phyloP scores from a whole-genome alignment of 2,888 invertebrate genomes.

The Eristalinus sepulchralis region DNA sequence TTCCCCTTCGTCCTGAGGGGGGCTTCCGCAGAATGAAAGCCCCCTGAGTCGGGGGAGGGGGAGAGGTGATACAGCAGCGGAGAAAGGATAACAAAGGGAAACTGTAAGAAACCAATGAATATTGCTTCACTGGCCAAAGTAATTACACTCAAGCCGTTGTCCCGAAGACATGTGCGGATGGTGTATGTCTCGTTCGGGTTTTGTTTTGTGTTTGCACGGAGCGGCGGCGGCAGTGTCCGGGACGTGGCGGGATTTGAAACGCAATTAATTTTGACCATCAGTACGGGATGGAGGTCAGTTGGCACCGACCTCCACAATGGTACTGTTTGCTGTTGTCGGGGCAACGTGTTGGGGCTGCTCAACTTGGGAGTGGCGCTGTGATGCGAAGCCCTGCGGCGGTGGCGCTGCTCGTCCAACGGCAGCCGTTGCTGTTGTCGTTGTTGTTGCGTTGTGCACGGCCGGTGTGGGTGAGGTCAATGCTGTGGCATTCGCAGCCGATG shows the following conservation, averaged over 20 bases:
- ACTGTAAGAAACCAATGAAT: conserved; percentile 50
- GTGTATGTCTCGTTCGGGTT: conserved; percentile 3
- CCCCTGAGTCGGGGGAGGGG: background rate
- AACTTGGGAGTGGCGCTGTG: conserved; percentile 37
- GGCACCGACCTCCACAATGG: conserved; percentile 28
- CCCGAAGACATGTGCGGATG: conserved; percentile 50
- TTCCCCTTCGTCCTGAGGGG: too few relatives aligned
- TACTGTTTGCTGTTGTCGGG: conserved; percentile 22
- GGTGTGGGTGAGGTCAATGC: conserved; percentile 75
- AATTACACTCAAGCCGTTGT: conserved; percentile 25
- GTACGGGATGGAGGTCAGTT: conserved; percentile 56
- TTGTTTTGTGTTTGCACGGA: conserved; percentile 10
- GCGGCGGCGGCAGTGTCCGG: background rate
- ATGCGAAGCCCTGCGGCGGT: conserved; percentile 16
- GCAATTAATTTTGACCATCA: conserved; percentile 55
- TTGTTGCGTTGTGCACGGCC: conserved; percentile 67
- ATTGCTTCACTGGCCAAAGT: conserved; percentile 41
- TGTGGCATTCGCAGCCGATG: conserved; percentile 72
- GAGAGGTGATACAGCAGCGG: background rate
- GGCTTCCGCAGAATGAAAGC: too few relatives aligned
- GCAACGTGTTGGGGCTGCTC: conserved; percentile 44
- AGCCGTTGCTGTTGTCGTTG: conserved; percentile 40
- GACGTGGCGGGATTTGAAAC: conserved; percentile 41
- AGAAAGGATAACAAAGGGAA: conserved; percentile 14
- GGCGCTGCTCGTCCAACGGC: conserved; percentile 25